Conservation (phyloP, 2,797 vertebrate genomes). For the Manis crassicaudata region DNA sequence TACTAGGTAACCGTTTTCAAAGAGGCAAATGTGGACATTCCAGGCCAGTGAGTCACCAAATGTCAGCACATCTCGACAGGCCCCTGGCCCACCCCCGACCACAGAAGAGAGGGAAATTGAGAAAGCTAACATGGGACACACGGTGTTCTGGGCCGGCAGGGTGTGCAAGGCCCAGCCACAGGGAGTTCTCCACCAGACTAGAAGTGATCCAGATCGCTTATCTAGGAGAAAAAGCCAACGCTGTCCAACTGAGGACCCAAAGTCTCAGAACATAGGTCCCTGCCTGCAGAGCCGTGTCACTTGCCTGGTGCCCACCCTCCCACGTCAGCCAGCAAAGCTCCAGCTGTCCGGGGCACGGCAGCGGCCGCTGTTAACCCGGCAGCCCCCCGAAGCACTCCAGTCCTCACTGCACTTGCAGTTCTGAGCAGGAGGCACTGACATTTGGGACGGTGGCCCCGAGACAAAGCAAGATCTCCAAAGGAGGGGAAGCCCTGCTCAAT, state of each 20-base stretch:
- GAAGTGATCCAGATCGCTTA: background rate
- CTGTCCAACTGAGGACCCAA: background rate
- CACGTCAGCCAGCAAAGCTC: rapidly evolving
- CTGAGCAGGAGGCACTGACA: background rate
- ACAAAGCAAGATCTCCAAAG: background rate
- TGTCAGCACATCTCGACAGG: background rate
- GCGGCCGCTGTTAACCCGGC: rapidly evolving
- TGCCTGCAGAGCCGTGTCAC: background rate
- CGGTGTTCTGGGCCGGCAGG: background rate
- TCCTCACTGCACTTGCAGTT: rapidly evolving
- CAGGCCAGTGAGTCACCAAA: background rate
- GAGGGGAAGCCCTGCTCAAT: background rate
- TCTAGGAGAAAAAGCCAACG: too few species aligned
- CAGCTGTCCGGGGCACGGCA: rapidly evolving
- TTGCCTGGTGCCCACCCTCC: rapidly evolving
- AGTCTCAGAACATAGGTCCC: background rate
- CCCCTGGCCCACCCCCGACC: rapidly evolving
- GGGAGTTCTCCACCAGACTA: background rate
- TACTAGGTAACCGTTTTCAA: rapidly evolving
- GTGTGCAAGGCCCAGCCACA: background rate
- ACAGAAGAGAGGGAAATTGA: rapidly evolving
- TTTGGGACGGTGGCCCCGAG: rapidly evolving
- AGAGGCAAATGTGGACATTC: background rate
- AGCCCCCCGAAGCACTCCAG: rapidly evolving
- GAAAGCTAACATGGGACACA: rapidly evolving